Conservation (phyloP, 2,113 vertebrate species). For the Periophthalmodon schlosseri region DNA sequence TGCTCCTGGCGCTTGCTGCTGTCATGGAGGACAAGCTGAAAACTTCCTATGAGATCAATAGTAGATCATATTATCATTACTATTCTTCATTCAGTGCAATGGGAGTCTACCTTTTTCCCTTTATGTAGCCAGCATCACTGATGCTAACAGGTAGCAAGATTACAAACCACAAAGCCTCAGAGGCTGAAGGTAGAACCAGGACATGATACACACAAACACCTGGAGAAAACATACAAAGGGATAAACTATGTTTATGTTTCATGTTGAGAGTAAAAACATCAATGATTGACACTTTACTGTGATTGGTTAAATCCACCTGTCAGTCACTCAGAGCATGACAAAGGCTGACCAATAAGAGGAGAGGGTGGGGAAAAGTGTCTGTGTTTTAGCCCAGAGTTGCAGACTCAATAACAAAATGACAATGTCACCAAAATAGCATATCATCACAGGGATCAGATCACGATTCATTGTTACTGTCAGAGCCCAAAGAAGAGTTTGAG, state of each 20-base stretch:
- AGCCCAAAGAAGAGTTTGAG: slow-evolving; percentile 35
- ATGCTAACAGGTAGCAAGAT: slow-evolving; percentile 9
- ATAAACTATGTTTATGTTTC: neutral
- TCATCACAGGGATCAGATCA: neutral
- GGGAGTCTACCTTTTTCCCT: slow-evolving; percentile 11
- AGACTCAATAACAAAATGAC: neutral
- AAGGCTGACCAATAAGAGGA: too few species aligned
- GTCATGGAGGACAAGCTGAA: slow-evolving; percentile 27
- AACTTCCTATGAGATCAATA: slow-evolving; percentile 45
- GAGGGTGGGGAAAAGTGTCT: too few species aligned
- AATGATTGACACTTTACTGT: neutral
- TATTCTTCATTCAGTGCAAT: slow-evolving; percentile 27
- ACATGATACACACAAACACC: neutral
- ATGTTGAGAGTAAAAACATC: neutral
- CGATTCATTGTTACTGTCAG: neutral
- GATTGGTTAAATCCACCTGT: too few species aligned
- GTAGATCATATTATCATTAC: slow-evolving; percentile 41
- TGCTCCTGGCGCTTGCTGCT: slow-evolving; percentile 12
- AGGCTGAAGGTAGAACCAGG: neutral
- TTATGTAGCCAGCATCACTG: slow-evolving; percentile 2
- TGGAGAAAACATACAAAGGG: neutral
- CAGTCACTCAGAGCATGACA: too few species aligned
- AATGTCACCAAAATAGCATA: neutral
- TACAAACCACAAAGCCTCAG: neutral
- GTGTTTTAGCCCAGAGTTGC: neutral